Evolutionary conservation across 2,113 vertebrate species (phyloP), one percentile per base, ranked within the genome.

Genomic region (Terrapene triunguis): DNA sequence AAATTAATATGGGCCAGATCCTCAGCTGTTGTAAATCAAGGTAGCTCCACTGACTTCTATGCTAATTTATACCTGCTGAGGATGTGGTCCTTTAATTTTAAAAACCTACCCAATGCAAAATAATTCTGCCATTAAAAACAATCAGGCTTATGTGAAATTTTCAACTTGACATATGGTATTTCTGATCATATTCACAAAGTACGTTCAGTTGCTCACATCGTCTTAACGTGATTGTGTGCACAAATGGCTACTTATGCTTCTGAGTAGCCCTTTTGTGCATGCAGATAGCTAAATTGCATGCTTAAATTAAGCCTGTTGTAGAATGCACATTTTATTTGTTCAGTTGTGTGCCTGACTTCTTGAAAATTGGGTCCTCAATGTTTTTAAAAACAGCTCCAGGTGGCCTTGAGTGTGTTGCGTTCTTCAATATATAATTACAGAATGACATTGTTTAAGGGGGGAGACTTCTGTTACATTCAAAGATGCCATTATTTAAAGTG

Each of bases 221-320:
- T 85, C 9, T 82, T 57, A 44, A 38, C 1, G 9, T 72, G 25
- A 0, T 24, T 50, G 22, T 19, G 65, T 38, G 35, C 25, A 42
- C 78, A 1, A 82, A 1, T 10, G 91, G 25, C 74, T 76, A 0
- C 6, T 0, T 9, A 5, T 72, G 10, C 25, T 38, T 80, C 35
- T n/a, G 0, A 0, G 0, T 1, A 80, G 79, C 44, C 29, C 1
- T 54, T 24, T 24, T 9, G 0, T 21, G 12, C 8, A 0, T 4
- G 51, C 74, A 59, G 55, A 14, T 44, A 21, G 1, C 3, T 13
- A 80, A 48, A 8, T 0, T 80, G 42, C 22, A 1, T 89, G 82
- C 91, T 84, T 42, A 13, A 47, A 5, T 59, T 1, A 13, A 24
- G 5, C 8, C 1, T 5, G 0, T 13, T 76, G 8, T 0, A 42